phyloP scores from a whole-genome alignment of 2,888 invertebrate species.

The Rotaria socialis region DNA sequence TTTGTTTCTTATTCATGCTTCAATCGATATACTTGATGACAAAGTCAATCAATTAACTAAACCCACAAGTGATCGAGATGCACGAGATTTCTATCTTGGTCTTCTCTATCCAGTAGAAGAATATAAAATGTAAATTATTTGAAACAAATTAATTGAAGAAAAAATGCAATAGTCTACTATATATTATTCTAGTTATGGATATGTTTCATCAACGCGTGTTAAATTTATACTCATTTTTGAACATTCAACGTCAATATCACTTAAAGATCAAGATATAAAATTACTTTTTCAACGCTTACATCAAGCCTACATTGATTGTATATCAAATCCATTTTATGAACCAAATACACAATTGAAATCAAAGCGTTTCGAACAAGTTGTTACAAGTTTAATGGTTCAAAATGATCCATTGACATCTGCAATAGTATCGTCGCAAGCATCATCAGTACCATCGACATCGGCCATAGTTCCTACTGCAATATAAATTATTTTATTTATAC shows the following conservation, averaged over 20 bases:
- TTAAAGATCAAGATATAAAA: neutral
- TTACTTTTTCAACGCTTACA: conserved; percentile 2
- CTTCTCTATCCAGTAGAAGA: conserved; percentile 3
- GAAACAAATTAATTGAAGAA: neutral
- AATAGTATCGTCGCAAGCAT: neutral
- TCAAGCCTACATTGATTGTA: conserved; percentile 13
- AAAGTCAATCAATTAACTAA: neutral
- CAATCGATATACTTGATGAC: conserved; percentile 14
- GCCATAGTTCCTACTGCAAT: too few species aligned
- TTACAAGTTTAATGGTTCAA: conserved; percentile 26
- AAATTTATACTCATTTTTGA: conserved; percentile 33
- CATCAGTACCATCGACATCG: neutral
- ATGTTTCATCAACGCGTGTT: conserved; percentile 1
- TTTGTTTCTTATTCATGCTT: conserved; percentile 28
- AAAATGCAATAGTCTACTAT: neutral
- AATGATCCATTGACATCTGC: neutral
- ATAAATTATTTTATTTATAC: neutral
- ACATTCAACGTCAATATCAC: conserved; percentile 20
- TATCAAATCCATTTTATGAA: conserved; percentile 35
- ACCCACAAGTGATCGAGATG: neutral
- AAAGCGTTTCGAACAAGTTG: conserved; percentile 14
- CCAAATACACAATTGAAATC: conserved; percentile 33
- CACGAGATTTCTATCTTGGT: conserved; percentile 36
- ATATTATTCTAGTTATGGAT: neutral
- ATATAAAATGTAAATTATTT: conserved; percentile 25